phyloP scores from a whole-genome alignment of 2,113 vertebrate genomes.

The Pseudopipra pipra region DNA sequence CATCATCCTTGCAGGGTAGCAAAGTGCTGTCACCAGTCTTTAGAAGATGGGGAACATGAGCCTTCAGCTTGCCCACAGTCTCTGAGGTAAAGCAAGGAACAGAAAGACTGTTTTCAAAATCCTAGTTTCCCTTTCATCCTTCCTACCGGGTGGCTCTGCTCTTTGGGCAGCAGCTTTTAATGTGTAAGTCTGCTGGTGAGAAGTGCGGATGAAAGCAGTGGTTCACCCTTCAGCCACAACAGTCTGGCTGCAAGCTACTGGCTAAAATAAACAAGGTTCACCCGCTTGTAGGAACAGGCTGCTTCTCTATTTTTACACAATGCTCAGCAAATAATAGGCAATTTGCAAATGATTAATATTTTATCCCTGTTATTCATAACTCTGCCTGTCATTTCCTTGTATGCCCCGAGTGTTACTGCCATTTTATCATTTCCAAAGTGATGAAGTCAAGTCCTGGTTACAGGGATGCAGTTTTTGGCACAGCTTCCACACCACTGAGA shows the following conservation, averaged over 20 bases:
- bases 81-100: not conserved
- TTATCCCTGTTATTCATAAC: not conserved
- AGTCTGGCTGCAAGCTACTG: not conserved
- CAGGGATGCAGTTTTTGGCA: not conserved
- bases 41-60: not conserved
- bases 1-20: not conserved
- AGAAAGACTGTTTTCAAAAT: not conserved
- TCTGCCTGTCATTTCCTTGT: not conserved
- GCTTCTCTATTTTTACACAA: not conserved
- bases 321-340: not conserved
- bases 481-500: not conserved
- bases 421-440: not conserved
- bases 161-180: not conserved
- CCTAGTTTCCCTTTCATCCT: slow-evolving; percentile 10
- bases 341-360: not conserved
- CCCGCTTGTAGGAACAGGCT: not conserved
- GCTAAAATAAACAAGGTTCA: not conserved
- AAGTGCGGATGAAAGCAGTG: not conserved
- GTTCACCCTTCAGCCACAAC: not conserved
- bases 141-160: slow-evolving; percentile 7
- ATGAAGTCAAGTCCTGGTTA: not conserved
- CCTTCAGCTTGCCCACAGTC: not conserved
- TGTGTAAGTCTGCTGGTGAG: not conserved
- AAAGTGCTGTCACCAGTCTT: not conserved
- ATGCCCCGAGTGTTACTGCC: not conserved